Conservation (phyloP, 2,888 invertebrate species). For the Bruchidius siliquastri region DNA sequence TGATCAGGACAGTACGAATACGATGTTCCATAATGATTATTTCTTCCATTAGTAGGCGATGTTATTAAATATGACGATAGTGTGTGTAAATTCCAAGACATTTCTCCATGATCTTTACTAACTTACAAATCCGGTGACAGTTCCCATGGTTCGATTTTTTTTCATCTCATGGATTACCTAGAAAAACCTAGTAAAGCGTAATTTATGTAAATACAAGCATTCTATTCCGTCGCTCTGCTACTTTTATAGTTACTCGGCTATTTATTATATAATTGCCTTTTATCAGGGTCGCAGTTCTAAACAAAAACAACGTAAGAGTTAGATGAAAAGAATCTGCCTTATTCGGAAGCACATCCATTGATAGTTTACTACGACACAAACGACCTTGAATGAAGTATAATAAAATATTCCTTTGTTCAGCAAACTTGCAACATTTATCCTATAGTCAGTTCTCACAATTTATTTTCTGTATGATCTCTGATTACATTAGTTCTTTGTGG, state of each 20-base stretch:
- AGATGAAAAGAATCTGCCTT: conserved; percentile 7
- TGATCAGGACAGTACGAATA: too few relatives aligned
- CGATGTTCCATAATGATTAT: too few relatives aligned
- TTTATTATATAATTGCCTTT: not conserved
- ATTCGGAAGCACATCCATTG: conserved; percentile 12
- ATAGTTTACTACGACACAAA: conserved; percentile 10
- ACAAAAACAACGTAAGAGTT: conserved; percentile 8
- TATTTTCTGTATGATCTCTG: not conserved
- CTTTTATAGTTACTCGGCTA: not conserved
- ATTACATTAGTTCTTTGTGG: not conserved
- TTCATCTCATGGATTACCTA: not conserved
- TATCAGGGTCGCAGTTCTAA: conserved; percentile 1
- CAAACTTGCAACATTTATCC: conserved; percentile 6
- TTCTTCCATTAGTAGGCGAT: too few relatives aligned
- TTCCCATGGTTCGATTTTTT: not conserved
- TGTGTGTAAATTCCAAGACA: too few relatives aligned
- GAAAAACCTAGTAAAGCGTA: not conserved
- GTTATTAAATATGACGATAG: too few relatives aligned
- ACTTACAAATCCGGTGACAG: not conserved
- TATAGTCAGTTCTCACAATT: conserved; percentile 13
- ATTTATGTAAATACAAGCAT: not conserved
- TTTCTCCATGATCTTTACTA: not conserved
- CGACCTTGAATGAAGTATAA: conserved; percentile 12
- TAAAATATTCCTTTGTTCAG: conserved; percentile 13
- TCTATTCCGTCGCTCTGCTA: not conserved